Percentiles rank a stretch among this genome's conserved stretches.
Conservation (phyloP, 2,113 vertebrate genomes). For the Hydrochoerus hydrochaeris region DNA sequence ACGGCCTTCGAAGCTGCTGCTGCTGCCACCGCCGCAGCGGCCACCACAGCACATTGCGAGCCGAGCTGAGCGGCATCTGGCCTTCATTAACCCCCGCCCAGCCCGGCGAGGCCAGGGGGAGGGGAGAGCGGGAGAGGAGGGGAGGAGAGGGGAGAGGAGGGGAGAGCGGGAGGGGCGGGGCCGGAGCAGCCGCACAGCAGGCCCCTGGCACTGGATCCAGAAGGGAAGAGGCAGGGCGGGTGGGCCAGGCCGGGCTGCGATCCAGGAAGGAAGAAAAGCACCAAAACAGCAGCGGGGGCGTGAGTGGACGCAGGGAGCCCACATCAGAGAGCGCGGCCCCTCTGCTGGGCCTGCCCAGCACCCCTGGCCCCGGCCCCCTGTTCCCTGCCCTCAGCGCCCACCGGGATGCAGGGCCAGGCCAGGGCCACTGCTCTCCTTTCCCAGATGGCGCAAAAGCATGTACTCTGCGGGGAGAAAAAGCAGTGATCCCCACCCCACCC, state of each 20-base stretch:
- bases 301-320: constrained; percentile 23
- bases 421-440: background rate
- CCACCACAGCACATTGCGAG: background rate
- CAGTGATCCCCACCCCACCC: background rate
- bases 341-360: background rate
- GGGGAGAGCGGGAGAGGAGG: background rate
- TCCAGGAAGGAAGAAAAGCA: constrained; percentile 60
- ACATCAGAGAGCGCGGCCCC: background rate
- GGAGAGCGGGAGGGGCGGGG: background rate
- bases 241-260: constrained; percentile 45
- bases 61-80: constrained; percentile 65
- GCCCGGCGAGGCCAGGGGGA: background rate
- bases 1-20: background rate
- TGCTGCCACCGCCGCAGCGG: background rate
- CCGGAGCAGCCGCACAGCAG: background rate
- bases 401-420: background rate
- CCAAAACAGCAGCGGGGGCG: background rate
- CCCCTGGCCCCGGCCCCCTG: constrained; percentile 10
- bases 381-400: background rate
- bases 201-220: constrained; percentile 31
- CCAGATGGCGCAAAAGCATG: background rate
- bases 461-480: background rate
- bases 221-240: constrained; percentile 28
- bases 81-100: constrained; percentile 52
- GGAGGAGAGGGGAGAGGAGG: background rate